Percentiles rank a stretch among this genome's conserved stretches.
Conservation (phyloP, 1,140 invertebrate species). For the Sipha flava region DNA sequence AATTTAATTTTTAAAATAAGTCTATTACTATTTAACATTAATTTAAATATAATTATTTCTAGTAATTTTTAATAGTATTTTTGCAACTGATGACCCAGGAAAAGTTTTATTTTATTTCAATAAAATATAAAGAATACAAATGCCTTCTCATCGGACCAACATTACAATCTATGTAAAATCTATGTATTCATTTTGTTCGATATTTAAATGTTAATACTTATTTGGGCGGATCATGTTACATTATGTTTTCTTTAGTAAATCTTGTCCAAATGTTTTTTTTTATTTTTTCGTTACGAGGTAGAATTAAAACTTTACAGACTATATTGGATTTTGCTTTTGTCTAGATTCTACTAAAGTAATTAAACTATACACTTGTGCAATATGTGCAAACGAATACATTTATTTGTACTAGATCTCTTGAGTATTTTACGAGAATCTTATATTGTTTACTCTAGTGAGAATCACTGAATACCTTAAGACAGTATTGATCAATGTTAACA, state of each 20-base stretch:
- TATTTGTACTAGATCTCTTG: not conserved
- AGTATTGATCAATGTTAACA: too few species aligned
- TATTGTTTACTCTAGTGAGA: too few species aligned
- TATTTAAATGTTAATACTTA: not conserved
- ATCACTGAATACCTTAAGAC: not conserved
- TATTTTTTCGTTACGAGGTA: not conserved
- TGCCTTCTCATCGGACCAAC: too few species aligned
- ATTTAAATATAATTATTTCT: too few species aligned
- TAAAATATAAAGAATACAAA: too few species aligned
- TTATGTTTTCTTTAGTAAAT: not conserved
- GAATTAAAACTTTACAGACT: conserved; percentile 22
- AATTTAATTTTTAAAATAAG: too few species aligned
- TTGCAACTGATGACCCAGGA: too few species aligned
- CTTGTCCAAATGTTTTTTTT: not conserved
- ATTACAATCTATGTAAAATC: too few species aligned
- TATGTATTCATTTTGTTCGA: not conserved
- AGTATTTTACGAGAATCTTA: not conserved
- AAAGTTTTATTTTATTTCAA: too few species aligned
- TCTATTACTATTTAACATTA: too few species aligned
- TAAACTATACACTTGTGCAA: not conserved
- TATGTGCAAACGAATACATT: not conserved
- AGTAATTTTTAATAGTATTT: too few species aligned
- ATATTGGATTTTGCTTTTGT: not conserved
- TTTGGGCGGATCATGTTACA: not conserved
- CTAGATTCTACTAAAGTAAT: not conserved